Conservation (phyloP, 2,797 vertebrate species). For the Kryptopterus vitreolus region DNA sequence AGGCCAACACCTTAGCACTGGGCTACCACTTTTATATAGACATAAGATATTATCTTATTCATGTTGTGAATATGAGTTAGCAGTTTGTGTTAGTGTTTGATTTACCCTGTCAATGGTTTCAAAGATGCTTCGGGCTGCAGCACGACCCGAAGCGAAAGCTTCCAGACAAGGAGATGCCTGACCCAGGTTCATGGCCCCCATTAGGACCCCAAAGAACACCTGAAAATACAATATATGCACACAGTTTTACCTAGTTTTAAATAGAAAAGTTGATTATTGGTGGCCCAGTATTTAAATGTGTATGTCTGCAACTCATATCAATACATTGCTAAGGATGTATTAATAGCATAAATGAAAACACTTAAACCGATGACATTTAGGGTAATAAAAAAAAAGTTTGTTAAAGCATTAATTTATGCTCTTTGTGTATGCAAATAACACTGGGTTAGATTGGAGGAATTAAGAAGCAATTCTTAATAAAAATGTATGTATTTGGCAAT, state of each 20-base stretch:
- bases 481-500: background rate
- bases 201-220: conserved; percentile 83
- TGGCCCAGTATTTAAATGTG: background rate
- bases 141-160: conserved; percentile 77
- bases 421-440: background rate
- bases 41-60: background rate
- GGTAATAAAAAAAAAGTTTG: background rate
- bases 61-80: conserved; percentile 12
- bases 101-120: conserved; percentile 79
- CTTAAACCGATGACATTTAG: background rate
- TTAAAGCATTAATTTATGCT: background rate
- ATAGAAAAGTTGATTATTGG: background rate
- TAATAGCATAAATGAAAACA: background rate
- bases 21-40: too few species aligned
- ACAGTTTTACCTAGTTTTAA: background rate
- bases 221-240: conserved; percentile 47
- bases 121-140: conserved; percentile 79
- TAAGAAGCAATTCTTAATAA: background rate
- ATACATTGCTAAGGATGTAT: background rate
- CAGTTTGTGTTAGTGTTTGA: conserved; percentile 28
- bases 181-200: conserved; percentile 77
- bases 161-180: conserved; percentile 79
- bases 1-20: too few species aligned
- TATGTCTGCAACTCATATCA: background rate
- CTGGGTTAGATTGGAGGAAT: background rate